Evolutionary conservation across 2,797 vertebrate species (phyloP).

Genomic region (Galago senegalensis): DNA sequence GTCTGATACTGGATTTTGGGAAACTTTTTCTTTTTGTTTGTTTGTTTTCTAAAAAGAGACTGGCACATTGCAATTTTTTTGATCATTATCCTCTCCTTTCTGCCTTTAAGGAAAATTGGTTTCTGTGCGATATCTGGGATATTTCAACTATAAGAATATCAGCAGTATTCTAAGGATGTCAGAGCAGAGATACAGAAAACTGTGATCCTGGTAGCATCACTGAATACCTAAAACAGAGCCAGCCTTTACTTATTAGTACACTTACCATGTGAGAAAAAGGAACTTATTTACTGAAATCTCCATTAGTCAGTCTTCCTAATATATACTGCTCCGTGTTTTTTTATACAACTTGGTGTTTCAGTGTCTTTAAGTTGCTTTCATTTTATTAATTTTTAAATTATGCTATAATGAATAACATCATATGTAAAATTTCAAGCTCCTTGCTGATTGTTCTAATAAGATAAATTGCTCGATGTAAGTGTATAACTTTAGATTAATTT

Average conservation of each 20-base stretch:
- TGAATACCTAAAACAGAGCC: not conserved
- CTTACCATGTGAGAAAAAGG: not conserved
- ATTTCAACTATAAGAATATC: not conserved
- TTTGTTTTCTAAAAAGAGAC: not conserved
- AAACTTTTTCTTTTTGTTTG: not conserved
- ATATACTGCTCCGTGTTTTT: not conserved
- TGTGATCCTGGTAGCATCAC: not conserved
- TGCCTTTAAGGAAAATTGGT: conserved; percentile 4
- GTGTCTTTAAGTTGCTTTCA: not conserved
- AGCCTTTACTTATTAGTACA: not conserved
- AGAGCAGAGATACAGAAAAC: not conserved
- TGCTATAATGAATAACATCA: not conserved
- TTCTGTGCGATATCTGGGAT: not conserved
- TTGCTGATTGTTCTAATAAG: conserved; percentile 26
- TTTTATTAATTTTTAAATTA: conserved; percentile 13
- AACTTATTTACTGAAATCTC: not conserved
- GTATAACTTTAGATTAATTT: not conserved
- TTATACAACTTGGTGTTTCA: not conserved
- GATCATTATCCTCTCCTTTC: not conserved
- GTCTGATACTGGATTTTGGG: not conserved
- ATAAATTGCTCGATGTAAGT: not conserved
- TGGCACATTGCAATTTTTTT: not conserved
- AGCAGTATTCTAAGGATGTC: not conserved
- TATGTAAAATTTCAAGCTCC: not conserved
- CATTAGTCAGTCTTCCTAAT: not conserved